Evolutionary conservation across 1,140 invertebrate genomes (phyloP).

Genomic region (Sinella curviseta): DNA sequence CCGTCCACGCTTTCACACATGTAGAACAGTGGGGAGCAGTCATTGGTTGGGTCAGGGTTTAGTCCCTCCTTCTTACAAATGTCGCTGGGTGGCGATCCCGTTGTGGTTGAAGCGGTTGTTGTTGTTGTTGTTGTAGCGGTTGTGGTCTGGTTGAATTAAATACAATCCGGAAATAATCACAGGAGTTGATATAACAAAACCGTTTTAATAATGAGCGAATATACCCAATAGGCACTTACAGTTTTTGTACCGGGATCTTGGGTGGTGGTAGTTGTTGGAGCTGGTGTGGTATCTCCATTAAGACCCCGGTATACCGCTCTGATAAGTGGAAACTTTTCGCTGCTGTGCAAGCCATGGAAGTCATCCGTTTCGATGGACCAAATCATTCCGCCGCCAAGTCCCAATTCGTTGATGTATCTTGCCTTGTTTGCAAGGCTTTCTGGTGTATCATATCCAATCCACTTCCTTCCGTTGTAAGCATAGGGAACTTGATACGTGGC

Average conservation of each 20-base stretch:
- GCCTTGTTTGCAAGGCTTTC: constrained; percentile 52
- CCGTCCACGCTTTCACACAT: constrained; percentile 43
- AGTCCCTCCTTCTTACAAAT: constrained; percentile 26
- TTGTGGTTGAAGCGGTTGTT: constrained; percentile 5
- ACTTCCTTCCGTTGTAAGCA: constrained; percentile 55
- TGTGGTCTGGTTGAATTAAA: no score
- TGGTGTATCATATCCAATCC: constrained; percentile 60
- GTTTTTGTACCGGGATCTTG: neutral
- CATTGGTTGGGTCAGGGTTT: constrained; percentile 44
- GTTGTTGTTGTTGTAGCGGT: no score
- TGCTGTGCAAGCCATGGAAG: constrained; percentile 50
- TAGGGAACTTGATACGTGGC: constrained; percentile 55
- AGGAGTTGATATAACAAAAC: no score
- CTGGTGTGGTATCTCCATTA: constrained; percentile 40
- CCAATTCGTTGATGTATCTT: constrained; percentile 47
- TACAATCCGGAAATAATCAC: no score
- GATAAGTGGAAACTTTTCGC: constrained; percentile 42
- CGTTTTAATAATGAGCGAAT: neutral
- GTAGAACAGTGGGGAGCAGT: constrained; percentile 40
- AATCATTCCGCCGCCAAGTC: constrained; percentile 62
- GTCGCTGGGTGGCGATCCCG: constrained; percentile 16
- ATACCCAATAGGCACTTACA: no score
- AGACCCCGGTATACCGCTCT: constrained; percentile 39
- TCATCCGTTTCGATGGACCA: constrained; percentile 65
- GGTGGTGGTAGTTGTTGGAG: constrained; percentile 10